Conservation (phyloP, 2,797 vertebrate genomes). For the Psittacula echo region DNA sequence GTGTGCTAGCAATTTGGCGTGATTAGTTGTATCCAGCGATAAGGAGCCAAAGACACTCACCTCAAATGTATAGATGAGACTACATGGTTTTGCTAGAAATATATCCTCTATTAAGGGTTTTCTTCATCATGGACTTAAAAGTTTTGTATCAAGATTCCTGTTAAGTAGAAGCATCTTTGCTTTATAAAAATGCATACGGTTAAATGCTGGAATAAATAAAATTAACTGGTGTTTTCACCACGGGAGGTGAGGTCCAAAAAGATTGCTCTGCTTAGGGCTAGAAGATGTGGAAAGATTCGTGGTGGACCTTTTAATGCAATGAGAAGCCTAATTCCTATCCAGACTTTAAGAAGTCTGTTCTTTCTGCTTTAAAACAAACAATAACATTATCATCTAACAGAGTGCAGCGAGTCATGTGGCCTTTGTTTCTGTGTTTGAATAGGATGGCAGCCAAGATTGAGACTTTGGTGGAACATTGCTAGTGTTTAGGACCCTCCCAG, state of each 20-base stretch:
- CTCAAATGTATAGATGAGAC: background rate
- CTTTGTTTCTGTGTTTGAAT: background rate
- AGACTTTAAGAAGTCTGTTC: background rate
- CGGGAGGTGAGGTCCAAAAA: background rate
- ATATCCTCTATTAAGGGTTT: background rate
- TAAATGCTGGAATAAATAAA: background rate
- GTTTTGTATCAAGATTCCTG: background rate
- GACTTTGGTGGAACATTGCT: background rate
- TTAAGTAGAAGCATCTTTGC: background rate
- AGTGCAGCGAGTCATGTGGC: background rate
- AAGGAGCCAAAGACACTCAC: background rate
- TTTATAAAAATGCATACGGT: background rate
- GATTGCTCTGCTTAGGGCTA: background rate
- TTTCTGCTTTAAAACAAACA: slow-evolving; percentile 3
- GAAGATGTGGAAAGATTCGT: background rate
- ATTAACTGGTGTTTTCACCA: background rate
- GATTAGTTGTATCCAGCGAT: background rate
- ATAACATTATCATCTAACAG: background rate
- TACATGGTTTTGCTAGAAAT: background rate
- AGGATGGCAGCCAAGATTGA: background rate
- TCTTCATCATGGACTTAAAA: background rate
- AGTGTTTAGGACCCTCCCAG: background rate
- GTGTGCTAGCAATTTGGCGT: background rate
- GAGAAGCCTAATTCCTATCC: background rate
- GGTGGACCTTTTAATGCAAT: background rate